Percentiles rank a stretch among this genome's conserved stretches.
Evolutionary conservation across 2,888 invertebrate genomes (phyloP).

Genomic region (Spisula solida): DNA sequence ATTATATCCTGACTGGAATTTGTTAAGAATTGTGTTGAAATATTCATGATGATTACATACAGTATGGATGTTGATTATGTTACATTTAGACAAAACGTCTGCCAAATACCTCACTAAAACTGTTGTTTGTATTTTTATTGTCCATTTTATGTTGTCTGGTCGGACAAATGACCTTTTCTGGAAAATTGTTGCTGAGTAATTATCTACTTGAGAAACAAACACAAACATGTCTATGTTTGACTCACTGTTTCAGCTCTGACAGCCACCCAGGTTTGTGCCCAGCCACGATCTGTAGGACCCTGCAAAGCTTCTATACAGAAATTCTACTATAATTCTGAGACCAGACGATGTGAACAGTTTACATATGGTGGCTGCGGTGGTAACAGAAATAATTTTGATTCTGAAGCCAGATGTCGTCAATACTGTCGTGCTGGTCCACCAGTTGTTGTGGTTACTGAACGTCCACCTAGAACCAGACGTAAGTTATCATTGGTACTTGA

Average conservation of each 20-base stretch:
- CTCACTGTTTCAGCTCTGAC: slow-evolving; percentile 46
- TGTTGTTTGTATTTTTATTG: background rate
- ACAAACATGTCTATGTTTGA: background rate
- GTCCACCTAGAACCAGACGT: slow-evolving; percentile 50
- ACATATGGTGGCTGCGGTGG: slow-evolving; percentile 94
- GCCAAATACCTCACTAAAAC: background rate
- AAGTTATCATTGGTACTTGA: slow-evolving; percentile 12
- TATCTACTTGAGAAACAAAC: background rate
- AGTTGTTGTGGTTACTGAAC: background rate
- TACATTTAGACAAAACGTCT: background rate
- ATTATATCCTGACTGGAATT: background rate
- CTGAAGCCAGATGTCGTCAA: slow-evolving; percentile 69
- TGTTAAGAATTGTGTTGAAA: slow-evolving; percentile 8
- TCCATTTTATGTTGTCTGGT: background rate
- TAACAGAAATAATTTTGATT: slow-evolving; percentile 91
- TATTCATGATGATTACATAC: background rate
- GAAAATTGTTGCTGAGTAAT: background rate
- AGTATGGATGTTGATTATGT: background rate
- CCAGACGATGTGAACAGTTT: slow-evolving; percentile 91
- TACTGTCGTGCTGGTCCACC: slow-evolving; percentile 53
- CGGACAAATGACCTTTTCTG: background rate
- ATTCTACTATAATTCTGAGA: slow-evolving; percentile 91
- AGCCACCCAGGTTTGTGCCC: slow-evolving; percentile 58
- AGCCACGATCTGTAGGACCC: slow-evolving; percentile 51
- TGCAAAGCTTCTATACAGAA: slow-evolving; percentile 81